Base-by-base conservation (phyloP, 2,797 vertebrate species). In the Gymnocypris eckloni region DNA sequence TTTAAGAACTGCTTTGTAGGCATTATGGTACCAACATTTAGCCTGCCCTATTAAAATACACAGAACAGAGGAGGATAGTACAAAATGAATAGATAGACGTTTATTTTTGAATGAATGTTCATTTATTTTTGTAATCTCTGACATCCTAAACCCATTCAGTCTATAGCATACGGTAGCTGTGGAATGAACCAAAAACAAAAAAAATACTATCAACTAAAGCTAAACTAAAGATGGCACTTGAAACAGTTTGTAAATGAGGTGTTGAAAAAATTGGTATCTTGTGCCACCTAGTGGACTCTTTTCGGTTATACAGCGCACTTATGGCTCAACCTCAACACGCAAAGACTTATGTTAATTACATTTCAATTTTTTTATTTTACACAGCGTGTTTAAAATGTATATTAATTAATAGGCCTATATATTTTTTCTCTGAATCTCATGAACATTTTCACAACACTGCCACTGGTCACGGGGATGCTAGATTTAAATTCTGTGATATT, bases 271-370 rank as follows among this genome's bases (percentile, higher is more conserved):
- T 33, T 22, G 72, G 66, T 70, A 33, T 81, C 25, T 18, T 52
- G 0, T 37, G 71, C 75, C 90, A 90, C 72, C 90, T 89, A 80
- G 86, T 89, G 89, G 84, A 71, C 6, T 5, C 11, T 45, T 67
- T 39, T 4, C 1, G 61, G 18, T 79, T 6, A 28, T 76, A 67
- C 84, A 67, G 28, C 15, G 28, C 28, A 67, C 64, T 18, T 18
- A 18, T 37, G 25, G 2, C 5, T 28, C 28, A 28, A 33, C 33
- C 33, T 33, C 33, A 33, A 33, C 33, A 33, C 33, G 33, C 33
- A 33, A 33, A 33, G 33, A 33, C 33, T 33, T 33, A 76, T 6
- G 5, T 28, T 2, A 18, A 18, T 61, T n/a, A 59, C 56, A 48
- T 25, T 4, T 72, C 16, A n/a, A n/a, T 37, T 20, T 20, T 69